phyloP scores from a whole-genome alignment of 2,797 vertebrate species.

The Schizothorax lantsangensis region DNA sequence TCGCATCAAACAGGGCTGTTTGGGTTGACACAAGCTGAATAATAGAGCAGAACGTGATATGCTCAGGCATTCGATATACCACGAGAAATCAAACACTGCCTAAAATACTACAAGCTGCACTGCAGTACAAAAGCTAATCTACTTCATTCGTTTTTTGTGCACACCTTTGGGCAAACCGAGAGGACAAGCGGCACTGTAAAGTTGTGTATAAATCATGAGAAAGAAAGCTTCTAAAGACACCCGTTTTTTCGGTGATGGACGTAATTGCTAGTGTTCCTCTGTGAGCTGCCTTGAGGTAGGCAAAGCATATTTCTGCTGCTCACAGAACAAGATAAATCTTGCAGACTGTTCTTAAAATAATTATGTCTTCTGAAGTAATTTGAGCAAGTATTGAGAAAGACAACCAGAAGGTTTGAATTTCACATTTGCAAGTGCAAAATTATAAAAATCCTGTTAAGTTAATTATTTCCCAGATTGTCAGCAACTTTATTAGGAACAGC shows the following conservation, averaged over 20 bases:
- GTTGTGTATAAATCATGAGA: constrained; percentile 50
- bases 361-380: constrained; percentile 27
- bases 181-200: constrained; percentile 23
- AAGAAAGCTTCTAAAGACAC: constrained; percentile 1
- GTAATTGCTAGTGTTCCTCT: constrained; percentile 43
- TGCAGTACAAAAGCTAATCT: background rate
- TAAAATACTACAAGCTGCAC: constrained; percentile 23
- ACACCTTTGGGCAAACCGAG: constrained; percentile 40
- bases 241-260: constrained; percentile 17
- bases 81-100: constrained; percentile 37
- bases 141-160: background rate
- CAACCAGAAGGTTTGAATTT: background rate
- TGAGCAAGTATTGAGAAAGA: background rate
- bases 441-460: background rate
- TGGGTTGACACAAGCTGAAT: constrained; percentile 42
- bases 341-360: constrained; percentile 53
- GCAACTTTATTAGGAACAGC: background rate
- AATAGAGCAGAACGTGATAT: constrained; percentile 30
- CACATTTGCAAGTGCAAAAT: background rate
- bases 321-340: constrained; percentile 54
- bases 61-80: constrained; percentile 29
- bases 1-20: constrained; percentile 35
- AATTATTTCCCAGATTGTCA: background rate
- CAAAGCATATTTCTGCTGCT: constrained; percentile 43
- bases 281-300: constrained; percentile 49